These are phyloP conservation scores for Mionectes macconnelli DNA, from an alignment of 2,113 vertebrate species.

Conservation along the genomic window DNA sequence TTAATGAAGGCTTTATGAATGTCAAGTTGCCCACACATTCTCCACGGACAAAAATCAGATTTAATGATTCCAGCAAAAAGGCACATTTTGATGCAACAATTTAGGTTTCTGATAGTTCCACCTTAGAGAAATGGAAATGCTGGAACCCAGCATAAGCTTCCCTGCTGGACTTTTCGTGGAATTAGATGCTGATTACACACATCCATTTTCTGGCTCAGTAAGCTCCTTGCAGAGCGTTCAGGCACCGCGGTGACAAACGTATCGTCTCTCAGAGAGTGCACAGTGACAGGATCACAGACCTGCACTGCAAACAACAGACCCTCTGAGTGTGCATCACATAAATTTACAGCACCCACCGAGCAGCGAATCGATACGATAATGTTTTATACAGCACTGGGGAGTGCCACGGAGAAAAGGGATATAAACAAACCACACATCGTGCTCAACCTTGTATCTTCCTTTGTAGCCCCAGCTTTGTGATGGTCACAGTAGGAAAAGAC, in stretches of 20 bases:
- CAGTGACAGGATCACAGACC: background rate
- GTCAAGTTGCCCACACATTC: background rate
- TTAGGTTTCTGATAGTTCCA: background rate
- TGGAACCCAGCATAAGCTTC: background rate
- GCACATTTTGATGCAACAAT: background rate
- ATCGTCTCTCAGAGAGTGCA: background rate
- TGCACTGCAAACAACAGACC: background rate
- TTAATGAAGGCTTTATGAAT: slow-evolving; percentile 1
- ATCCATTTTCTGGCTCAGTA: background rate
- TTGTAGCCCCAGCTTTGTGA: background rate
- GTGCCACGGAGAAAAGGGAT: background rate
- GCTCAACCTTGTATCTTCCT: background rate
- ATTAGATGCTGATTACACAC: background rate
- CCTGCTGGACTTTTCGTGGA: background rate
- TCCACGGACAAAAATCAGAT: background rate
- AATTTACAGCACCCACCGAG: accelerated
- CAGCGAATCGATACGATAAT: background rate
- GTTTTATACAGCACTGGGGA: background rate
- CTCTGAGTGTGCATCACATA: background rate
- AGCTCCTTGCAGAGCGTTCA: background rate
- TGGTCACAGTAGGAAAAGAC: background rate
- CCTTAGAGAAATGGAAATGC: background rate
- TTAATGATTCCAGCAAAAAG: background rate
- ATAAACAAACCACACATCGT: background rate
- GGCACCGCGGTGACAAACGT: background rate